Percentiles rank a stretch among this genome's conserved stretches.
Conservation (phyloP, 2,797 vertebrate species). For the Micromesistius poutassou region DNA sequence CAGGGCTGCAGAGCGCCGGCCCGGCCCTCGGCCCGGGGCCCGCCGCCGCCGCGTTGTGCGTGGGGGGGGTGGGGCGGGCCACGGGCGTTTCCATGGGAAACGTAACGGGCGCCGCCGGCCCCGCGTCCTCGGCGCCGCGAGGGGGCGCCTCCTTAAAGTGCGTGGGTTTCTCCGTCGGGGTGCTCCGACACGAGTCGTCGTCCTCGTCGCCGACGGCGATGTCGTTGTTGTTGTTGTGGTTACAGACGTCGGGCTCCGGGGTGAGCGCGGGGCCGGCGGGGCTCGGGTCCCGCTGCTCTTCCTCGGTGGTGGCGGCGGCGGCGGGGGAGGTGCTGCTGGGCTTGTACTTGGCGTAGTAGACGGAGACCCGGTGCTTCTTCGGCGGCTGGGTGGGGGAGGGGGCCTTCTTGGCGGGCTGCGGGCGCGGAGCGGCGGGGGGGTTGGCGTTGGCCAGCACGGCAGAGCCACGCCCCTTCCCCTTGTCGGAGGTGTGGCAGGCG, state of each 20-base stretch:
- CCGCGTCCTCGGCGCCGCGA: slow-evolving; percentile 59
- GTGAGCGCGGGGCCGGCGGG: slow-evolving; percentile 58
- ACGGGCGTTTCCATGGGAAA: slow-evolving; percentile 96
- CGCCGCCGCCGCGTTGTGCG: slow-evolving; percentile 66
- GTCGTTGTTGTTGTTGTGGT: slow-evolving; percentile 53
- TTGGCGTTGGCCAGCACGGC: slow-evolving; percentile 76
- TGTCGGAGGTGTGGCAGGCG: slow-evolving; percentile 85
- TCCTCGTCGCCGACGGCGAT: slow-evolving; percentile 10
- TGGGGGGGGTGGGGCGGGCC: slow-evolving; percentile 76
- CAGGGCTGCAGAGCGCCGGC: slow-evolving; percentile 71
- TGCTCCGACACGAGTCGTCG: slow-evolving; percentile 51
- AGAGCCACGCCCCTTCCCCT: slow-evolving; percentile 93
- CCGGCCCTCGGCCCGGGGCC: slow-evolving; percentile 75
- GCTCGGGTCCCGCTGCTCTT: slow-evolving; percentile 68
- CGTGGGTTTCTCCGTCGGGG: slow-evolving; percentile 42
- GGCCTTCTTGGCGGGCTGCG: slow-evolving; percentile 83
- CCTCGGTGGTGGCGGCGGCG: slow-evolving; percentile 50
- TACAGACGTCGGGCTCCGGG: slow-evolving; percentile 63
- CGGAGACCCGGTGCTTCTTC: slow-evolving; percentile 92
- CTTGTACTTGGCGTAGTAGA: slow-evolving; percentile 90
- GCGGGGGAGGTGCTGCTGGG: slow-evolving; percentile 51
- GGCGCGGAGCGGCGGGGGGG: slow-evolving; percentile 72
- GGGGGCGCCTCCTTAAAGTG: slow-evolving; percentile 64
- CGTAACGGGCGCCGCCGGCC: slow-evolving; percentile 80
- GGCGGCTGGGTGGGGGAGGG: slow-evolving; percentile 79